Base-by-base conservation (phyloP, 2,888 invertebrate genomes). In the Pardosa pseudoannulata region DNA sequence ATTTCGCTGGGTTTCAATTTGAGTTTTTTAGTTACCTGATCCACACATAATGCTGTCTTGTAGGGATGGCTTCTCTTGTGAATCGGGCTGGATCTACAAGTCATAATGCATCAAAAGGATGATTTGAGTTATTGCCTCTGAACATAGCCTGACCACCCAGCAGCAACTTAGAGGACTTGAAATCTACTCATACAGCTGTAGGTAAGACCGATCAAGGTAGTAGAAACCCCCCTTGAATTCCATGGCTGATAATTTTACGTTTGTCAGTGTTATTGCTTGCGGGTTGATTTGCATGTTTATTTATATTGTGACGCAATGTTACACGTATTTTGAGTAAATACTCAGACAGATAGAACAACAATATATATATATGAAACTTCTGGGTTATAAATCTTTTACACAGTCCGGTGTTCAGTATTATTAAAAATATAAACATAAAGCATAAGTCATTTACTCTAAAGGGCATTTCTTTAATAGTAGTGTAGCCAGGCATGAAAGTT, bases 1-100 rank as follows among this genome's bases (percentile, higher is more conserved):
- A 11, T 46, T 23, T 23, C 56, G 56, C 1, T 56, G 56, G 56
- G 56, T 56, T 56, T 62, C 79, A 41, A 56, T 19, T 32, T 79
- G 41, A 36, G 27, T 73, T 23, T 70, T 31, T 71, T 70, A 29
- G 19, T 41, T 78, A 72, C 83, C 83, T 85, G 78, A 85, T 83
- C 78, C 72, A 85, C 83, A 85, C 83, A 81, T 85, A 78, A 78
- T 85, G 83, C 78, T 85, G 83, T 85, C 83, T 85, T 85, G 83
- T 85, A 85, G 83, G 83, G 83, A 74, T 70, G 70, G 72, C 81
- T 36, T 73, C 81, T 46, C 78, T 76, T 67, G 74, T 3, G 41
- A 76, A 76, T 64, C 62, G 16, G 39, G n/a, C n/a, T n/a, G 70
- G 50, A 74, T 71, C 46, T 46, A 46, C 67, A 6, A 23, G 62